Percentiles rank a stretch among this genome's conserved stretches.
phyloP scores from a whole-genome alignment of 2,888 invertebrate genomes.

The Tenthredo notha region DNA sequence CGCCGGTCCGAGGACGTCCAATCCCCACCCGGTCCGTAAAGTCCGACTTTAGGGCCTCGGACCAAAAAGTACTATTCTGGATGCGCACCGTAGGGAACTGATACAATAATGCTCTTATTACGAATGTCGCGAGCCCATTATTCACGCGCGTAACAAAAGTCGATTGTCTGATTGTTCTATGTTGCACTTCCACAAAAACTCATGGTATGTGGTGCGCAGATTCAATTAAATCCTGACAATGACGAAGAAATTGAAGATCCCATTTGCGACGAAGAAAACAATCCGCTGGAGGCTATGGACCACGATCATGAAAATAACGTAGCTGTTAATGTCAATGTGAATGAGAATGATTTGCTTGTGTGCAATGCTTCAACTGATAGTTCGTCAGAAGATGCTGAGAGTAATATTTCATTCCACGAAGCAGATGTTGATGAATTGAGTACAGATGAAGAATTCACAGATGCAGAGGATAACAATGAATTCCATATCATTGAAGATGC shows the following conservation, averaged over 20 bases:
- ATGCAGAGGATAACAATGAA: neutral
- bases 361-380: neutral
- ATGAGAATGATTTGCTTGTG: constrained; percentile 8
- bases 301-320: neutral
- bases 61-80: too few species aligned
- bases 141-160: too few species aligned
- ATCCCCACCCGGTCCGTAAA: too few species aligned
- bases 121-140: too few species aligned
- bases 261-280: neutral
- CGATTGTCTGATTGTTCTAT: too few species aligned
- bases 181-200: too few species aligned
- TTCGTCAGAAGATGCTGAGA: neutral
- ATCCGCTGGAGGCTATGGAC: neutral
- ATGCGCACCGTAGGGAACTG: too few species aligned
- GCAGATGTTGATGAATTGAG: neutral
- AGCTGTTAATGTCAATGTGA: neutral
- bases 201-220: too few species aligned
- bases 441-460: constrained; percentile 8
- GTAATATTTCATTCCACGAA: neutral
- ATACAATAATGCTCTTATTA: too few species aligned
- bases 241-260: constrained; percentile 10
- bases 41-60: too few species aligned
- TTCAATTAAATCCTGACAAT: constrained; percentile 2
- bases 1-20: too few species aligned
- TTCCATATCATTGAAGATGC: neutral